Base-by-base conservation (phyloP, 2,888 invertebrate species). In the Drosophila conformis region DNA sequence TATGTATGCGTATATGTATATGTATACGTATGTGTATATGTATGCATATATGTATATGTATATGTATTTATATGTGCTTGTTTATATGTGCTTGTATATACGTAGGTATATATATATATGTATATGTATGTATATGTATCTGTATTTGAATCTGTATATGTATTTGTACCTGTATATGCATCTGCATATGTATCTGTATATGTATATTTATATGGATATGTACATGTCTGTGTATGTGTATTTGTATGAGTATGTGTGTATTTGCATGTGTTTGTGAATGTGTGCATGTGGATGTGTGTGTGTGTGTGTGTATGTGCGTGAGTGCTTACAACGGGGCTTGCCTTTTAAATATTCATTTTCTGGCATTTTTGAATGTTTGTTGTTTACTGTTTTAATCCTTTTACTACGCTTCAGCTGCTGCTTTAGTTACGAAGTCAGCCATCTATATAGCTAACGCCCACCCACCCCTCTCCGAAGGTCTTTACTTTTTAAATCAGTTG, bases 401-500 rank as follows among this genome's bases (percentile, higher is more conserved):
- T 69, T 58, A 69, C 42, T 61, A 53, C 70, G 59, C 61, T 46
- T 70, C 29, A 49, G 38, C 27, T 48, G 52, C 52, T 52, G 31
- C 42, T 42, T n/a, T 5, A 10, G 27, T 27, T 49, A 27, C 49
- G 42, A 60, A 40, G 18, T 57, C 46, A 58, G 57, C 35, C 35
- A 21, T 42, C 11, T 42, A 42, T 11, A 21, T 42, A 21, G 21
- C 11, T 21, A 11, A 21, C 21, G 42, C 21, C 42, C 42, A 25
- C n/a, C 38, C 8, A 31, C 15, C 21, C 33, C 29, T 54, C 18
- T 38, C 25, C 68, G 69, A 69, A 69, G 69, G 69, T 69, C 69
- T 68, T 53, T 36, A 10, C 38, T 48, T 68, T 57, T 38, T 40
- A 7, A 49, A 29, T 31, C 33, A 51, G 21, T 52, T 40, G 52